Evolutionary conservation across 2,113 vertebrate genomes (phyloP), one percentile per base, ranked within the genome.

Genomic region (Salminus brasiliensis): DNA sequence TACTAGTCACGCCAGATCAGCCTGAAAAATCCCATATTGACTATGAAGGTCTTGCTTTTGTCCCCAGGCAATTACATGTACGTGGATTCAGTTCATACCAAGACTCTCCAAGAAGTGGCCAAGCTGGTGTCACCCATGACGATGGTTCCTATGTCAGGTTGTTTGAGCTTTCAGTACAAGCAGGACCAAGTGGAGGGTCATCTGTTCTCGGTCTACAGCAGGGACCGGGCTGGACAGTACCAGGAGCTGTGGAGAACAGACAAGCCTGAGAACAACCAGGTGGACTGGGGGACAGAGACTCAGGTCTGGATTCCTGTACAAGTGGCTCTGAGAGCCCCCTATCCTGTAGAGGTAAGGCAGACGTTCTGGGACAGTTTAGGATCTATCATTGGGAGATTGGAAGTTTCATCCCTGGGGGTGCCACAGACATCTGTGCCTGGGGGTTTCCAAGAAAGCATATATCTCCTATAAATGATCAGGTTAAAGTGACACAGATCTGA

Each of bases 41-140:
- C 18, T 36, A 62, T n/a, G n/a, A n/a, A 43, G 18, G 0, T 6
- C 2, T 18, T n/a, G 25, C 29, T 27, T 45, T 18, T 34, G 7
- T 27, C 7, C 12, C 11, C 83, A 98, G 97, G 97, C 82, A 96
- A 96, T 87, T 96, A 95, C 88, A 97, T 98, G 97, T 98, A 97
- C 2, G 97, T 97, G 87, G 95, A 98, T 86, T 97, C 97, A 0
- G 73, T 95, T 71, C 95, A 98, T 0, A 85, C 94, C 76, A 96
- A 95, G 84, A 94, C 94, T 39, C 96, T 96, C 82, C 95, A 96
- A 85, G 97, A 99, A 86, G 96, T 98, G 76, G 97, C 97, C 52
- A 96, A 96, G 78, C 91, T 99, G 85, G 90, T 95, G 80, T 97
- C 97, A 30, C 95, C 97, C 0, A 90, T 94, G 90, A 97, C 94